Evolutionary conservation across 2,797 vertebrate species (phyloP), one percentile per base, ranked within the genome.

Genomic region (Anniella stebbinsi): DNA sequence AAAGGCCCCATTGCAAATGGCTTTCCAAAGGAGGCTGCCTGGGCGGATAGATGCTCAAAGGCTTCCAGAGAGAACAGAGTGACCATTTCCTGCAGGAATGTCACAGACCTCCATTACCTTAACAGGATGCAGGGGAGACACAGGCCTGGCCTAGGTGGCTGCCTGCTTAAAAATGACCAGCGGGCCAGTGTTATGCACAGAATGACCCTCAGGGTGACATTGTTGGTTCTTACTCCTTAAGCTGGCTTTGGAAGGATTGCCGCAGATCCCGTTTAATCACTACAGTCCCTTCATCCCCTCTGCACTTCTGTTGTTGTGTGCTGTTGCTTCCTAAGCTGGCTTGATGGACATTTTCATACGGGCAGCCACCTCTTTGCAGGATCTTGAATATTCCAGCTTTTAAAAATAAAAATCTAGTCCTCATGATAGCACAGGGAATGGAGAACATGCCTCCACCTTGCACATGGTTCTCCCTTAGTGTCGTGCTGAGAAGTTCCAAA

Each of bases 171-270:
- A 45, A 45, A 45, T 3, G 45, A 45, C 3, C 69, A 23, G n/a
- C 28, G 0, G 0, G 86, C 89, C 60, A 90, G 66, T 72, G 72
- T 90, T 91, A 93, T 92, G 88, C 87, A 86, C 92, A 0, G 21
- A 94, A 90, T 96, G 96, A 95, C 96, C 96, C 95, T 96, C 94
- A 92, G 86, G 41, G 84, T 97, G 96, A 96, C 96, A 97, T 97
- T 97, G 95, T 89, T 94, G 94, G 94, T 93, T 95, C 95, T 97
- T 96, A 96, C 95, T 92, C 93, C 96, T 94, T 97, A 97, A 97
- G 95, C 97, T 96, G 92, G 93, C 95, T 96, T 97, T 96, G 96
- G 95, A 95, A 95, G 96, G 97, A 97, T 96, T 97, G 95, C 92
- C 95, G 92, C 77, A 94, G 95, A 97, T 96, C 95, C 95, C 90